Conservation (phyloP, 2,113 vertebrate genomes). For the Podarcis raffonei region DNA sequence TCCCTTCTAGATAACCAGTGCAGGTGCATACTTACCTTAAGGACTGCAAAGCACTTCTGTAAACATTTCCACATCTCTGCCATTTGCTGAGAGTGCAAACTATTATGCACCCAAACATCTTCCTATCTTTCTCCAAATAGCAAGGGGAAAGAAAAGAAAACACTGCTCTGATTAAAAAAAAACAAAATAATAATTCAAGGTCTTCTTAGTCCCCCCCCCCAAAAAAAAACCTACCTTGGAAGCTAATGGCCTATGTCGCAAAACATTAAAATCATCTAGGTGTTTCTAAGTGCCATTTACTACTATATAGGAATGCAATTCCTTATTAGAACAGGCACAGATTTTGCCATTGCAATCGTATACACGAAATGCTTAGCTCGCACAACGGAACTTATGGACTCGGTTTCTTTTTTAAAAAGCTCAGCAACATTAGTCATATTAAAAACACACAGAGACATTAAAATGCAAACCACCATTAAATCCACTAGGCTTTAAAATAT, state of each 20-base stretch:
- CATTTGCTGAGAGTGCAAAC: slow-evolving; percentile 10
- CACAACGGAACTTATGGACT: slow-evolving; percentile 7
- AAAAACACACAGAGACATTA: neutral
- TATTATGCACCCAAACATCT: neutral
- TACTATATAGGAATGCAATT: neutral
- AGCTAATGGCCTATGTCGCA: neutral
- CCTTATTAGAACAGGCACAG: neutral
- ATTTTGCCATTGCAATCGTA: neutral
- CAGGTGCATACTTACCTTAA: slow-evolving; percentile 21
- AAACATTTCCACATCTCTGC: slow-evolving; percentile 1
- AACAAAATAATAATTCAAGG: neutral
- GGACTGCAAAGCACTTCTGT: slow-evolving; percentile 1
- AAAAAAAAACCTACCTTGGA: neutral
- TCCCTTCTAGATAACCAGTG: slow-evolving; percentile 16
- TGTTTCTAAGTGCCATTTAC: neutral
- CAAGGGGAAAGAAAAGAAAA: neutral
- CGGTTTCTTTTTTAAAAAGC: neutral
- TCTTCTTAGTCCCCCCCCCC: neutral
- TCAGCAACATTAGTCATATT: neutral
- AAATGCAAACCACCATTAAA: neutral
- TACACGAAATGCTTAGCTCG: neutral
- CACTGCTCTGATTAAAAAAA: neutral
- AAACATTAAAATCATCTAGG: slow-evolving; percentile 29
- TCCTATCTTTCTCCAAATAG: neutral
- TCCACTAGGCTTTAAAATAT: fast-evolving